Evolutionary conservation across 2,113 vertebrate genomes (phyloP), one percentile per base, ranked within the genome.

Genomic region (Equus quagga): DNA sequence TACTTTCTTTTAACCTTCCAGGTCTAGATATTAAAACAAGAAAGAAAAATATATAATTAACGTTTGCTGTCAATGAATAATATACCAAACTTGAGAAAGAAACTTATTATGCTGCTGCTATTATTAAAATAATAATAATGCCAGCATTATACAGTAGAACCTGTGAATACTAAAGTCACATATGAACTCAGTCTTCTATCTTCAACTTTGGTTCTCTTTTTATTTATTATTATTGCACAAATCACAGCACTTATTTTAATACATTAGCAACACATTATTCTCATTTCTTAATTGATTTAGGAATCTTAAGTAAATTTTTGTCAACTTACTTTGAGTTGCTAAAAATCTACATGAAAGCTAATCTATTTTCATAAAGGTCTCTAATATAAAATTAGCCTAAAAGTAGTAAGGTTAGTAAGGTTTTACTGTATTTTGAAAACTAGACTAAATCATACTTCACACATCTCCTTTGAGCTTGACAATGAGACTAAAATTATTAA

Each of bases 371-470:
- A 91, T 65, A 81, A 93, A 88, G 8, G 14, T 82, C 36, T 44
- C 44, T 31, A 89, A 73, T 15, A 90, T 62, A 89, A 94, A 84
- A 91, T 41, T 56, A 88, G 8, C 58, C 13, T 91, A 65, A 90
- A 96, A 82, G 49, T 65, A 92, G 24, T 70, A 87, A 83, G 13
- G 24, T 65, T 28, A 62, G 56, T 70, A 90, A 73, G 13, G 58
- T 89, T 94, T 88, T 91, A 84, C 12, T 60, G 2, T 54, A 84
- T 4, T 94, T n/a, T 73, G 15, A 96, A 97, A 96, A 96, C 8
- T n/a, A 80, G 76, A 78, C 36, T 86, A 79, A 75, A 65, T 72
- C n/a, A 54, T 51, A 81, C 26, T 85, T 69, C 17, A 58, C 2
- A 90, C 36, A 46, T 8, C 9, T 64, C 36, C n/a, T 44, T 58